These are phyloP conservation scores for Drosophila nr. perissopoda DNA, from an alignment of 2,888 invertebrate species.

Conservation along the genomic window DNA sequence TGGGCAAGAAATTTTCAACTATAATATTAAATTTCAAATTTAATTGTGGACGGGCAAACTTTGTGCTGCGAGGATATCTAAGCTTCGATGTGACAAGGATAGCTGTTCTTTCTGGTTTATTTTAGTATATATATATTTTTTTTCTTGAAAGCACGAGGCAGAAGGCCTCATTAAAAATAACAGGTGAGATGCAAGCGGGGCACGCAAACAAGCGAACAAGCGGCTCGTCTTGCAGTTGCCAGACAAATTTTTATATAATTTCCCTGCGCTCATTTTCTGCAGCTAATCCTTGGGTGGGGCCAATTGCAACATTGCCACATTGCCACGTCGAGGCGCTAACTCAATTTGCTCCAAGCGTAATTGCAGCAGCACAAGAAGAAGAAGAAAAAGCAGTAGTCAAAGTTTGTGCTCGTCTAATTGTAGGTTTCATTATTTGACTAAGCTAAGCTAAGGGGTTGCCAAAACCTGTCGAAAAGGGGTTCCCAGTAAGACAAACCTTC, in stretches of 20 bases:
- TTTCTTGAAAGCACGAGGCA: constrained; percentile 20
- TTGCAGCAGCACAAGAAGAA: constrained; percentile 50
- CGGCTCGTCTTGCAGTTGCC: constrained; percentile 57
- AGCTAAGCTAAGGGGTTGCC: constrained; percentile 20
- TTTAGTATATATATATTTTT: background rate
- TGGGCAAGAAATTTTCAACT: background rate
- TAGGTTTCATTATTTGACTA: constrained; percentile 70
- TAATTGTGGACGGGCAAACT: background rate
- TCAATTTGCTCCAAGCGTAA: constrained; percentile 67
- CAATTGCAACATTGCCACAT: constrained; percentile 21
- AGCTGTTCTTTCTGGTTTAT: background rate
- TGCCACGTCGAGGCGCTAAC: constrained; percentile 55
- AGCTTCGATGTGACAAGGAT: background rate
- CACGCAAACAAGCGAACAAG: constrained; percentile 53
- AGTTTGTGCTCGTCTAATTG: constrained; percentile 71
- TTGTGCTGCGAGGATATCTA: background rate
- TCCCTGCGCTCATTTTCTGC: constrained; percentile 46
- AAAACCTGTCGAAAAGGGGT: constrained; percentile 9
- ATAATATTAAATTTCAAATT: background rate
- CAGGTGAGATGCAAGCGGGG: constrained; percentile 33
- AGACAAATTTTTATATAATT: constrained; percentile 62
- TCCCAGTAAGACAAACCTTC: background rate
- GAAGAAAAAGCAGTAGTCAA: constrained; percentile 33
- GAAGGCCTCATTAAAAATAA: constrained; percentile 69
- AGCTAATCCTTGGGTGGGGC: constrained; percentile 38